Percentiles rank a stretch among this genome's conserved stretches.
Conservation (phyloP, 2,797 vertebrate species). For the Pitangus sulphuratus region DNA sequence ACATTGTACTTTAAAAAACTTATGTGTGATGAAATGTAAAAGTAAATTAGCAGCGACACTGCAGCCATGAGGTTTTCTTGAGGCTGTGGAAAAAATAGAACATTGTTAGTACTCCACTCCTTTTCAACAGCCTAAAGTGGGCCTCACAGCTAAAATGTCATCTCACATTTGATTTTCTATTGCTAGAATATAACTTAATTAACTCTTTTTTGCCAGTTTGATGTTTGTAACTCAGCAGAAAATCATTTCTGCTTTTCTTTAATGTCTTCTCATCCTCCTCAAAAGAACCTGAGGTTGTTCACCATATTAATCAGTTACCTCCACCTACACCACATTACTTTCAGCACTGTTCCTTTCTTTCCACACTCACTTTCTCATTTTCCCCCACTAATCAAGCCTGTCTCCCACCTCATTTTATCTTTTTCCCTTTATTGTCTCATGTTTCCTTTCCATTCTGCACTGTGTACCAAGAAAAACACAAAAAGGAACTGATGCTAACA, state of each 20-base stretch:
- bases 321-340: background rate
- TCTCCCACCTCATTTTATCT: background rate
- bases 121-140: conserved; percentile 55
- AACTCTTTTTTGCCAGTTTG: conserved; percentile 14
- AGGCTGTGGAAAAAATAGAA: conserved; percentile 64
- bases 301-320: background rate
- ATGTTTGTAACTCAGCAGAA: background rate
- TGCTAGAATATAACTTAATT: conserved; percentile 31
- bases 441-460: background rate
- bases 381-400: background rate
- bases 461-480: background rate
- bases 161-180: conserved; percentile 41
- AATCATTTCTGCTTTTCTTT: background rate
- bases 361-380: background rate
- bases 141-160: conserved; percentile 58
- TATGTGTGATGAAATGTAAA: conserved; percentile 38
- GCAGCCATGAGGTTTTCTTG: conserved; percentile 51
- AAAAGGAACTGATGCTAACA: background rate
- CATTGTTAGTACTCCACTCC: conserved; percentile 34
- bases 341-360: background rate
- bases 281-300: background rate
- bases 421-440: background rate
- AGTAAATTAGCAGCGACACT: conserved; percentile 60
- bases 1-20: background rate
- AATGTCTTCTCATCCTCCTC: background rate